phyloP scores from a whole-genome alignment of 2,797 vertebrate species.

The Tympanoctomys barrerae region DNA sequence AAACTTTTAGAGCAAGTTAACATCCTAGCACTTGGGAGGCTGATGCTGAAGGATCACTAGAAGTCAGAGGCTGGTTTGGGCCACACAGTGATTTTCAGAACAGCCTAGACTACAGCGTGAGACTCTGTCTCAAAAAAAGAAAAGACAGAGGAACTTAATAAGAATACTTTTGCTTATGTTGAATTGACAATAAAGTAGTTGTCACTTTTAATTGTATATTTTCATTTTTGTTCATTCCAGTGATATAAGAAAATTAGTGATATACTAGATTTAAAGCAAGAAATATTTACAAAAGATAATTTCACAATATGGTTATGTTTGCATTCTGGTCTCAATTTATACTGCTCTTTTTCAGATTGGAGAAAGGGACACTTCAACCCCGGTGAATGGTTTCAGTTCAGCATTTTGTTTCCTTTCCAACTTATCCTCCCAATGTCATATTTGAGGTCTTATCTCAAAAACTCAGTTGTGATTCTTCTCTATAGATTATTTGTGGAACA shows the following conservation, averaged over 20 bases:
- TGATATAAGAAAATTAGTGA: background rate
- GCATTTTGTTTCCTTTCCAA: background rate
- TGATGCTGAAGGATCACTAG: too few species aligned
- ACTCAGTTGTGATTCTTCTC: background rate
- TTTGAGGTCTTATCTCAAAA: background rate
- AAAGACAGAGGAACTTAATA: background rate
- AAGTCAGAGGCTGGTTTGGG: too few species aligned
- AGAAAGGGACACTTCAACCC: slow-evolving; percentile 35
- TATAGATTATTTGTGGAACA: background rate
- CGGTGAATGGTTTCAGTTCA: slow-evolving; percentile 41
- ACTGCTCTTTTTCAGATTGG: slow-evolving; percentile 63
- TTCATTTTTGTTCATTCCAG: background rate
- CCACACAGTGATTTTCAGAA: too few species aligned
- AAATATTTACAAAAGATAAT: background rate
- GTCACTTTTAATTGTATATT: background rate
- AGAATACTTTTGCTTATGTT: background rate
- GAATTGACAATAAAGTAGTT: slow-evolving; percentile 35
- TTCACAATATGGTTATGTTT: background rate
- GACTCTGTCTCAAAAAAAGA: too few species aligned
- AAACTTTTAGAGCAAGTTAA: background rate
- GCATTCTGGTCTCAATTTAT: background rate
- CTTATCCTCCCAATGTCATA: background rate
- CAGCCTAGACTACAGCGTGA: too few species aligned
- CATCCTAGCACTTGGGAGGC: too few species aligned
- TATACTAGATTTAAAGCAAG: background rate